Conservation (phyloP, 2,113 vertebrate genomes). For the Riparia riparia region DNA sequence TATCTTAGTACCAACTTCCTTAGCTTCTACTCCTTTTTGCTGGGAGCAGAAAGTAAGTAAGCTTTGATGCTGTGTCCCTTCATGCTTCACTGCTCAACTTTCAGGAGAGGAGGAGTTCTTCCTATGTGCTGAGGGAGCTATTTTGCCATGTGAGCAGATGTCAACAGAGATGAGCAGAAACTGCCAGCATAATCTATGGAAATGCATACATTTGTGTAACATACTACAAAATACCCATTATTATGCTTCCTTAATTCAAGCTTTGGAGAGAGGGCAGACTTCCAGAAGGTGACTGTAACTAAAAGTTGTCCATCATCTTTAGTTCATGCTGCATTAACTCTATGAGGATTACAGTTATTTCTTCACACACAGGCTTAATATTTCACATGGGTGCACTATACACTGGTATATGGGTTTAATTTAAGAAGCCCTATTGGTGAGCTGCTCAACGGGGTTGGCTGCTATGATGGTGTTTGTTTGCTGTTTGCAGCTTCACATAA, state of each 20-base stretch:
- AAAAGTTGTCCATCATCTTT: background rate
- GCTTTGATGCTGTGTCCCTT: background rate
- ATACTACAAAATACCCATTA: background rate
- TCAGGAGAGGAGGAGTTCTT: background rate
- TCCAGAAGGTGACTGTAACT: background rate
- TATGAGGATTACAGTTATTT: background rate
- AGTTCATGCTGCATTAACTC: background rate
- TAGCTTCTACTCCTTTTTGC: conserved; percentile 96
- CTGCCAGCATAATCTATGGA: background rate
- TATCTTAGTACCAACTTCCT: conserved; percentile 98
- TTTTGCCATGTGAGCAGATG: background rate
- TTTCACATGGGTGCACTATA: background rate
- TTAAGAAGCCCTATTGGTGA: background rate
- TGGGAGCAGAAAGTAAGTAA: conserved; percentile 91
- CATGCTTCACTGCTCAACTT: background rate
- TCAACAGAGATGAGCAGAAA: background rate
- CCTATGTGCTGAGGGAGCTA: rapidly evolving
- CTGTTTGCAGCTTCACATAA: background rate
- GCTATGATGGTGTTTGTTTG: background rate
- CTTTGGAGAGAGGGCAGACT: background rate
- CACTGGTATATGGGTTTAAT: background rate
- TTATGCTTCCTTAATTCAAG: background rate
- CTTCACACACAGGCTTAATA: background rate
- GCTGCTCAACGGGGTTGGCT: background rate
- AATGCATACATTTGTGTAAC: background rate